Percentiles rank a stretch among this genome's conserved stretches.
Evolutionary conservation across 2,113 vertebrate genomes (phyloP).

Genomic region (Piprites chloris): DNA sequence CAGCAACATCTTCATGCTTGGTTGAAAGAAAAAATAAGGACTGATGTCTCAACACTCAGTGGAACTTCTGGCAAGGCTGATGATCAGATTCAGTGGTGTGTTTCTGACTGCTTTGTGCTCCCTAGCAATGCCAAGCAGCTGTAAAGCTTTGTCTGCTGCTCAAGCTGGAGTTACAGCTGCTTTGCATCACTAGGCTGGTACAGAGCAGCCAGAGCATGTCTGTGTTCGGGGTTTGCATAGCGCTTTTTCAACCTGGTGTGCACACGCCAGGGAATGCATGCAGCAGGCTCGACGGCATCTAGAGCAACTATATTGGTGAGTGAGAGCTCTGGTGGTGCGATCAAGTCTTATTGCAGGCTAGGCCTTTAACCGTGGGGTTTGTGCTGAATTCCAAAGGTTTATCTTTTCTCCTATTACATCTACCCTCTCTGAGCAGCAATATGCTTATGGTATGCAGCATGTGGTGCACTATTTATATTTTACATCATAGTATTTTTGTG

Average conservation of each 20-base stretch:
- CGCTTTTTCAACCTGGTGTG: background rate
- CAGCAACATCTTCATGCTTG: constrained; percentile 20
- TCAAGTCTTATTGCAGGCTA: background rate
- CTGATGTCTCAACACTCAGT: background rate
- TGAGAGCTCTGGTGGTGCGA: background rate
- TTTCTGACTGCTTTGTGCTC: background rate
- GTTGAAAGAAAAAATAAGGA: constrained; percentile 9
- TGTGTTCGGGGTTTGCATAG: accelerated
- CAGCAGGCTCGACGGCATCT: accelerated
- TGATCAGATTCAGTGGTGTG: background rate
- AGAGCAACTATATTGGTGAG: background rate
- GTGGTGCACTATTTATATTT: background rate
- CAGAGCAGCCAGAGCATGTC: background rate
- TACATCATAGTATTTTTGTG: background rate
- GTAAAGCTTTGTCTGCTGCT: background rate
- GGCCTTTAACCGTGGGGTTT: background rate
- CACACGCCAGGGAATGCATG: accelerated
- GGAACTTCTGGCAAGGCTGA: constrained; percentile 18
- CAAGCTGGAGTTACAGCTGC: background rate
- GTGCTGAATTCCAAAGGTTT: background rate
- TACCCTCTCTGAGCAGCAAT: background rate
- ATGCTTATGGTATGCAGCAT: background rate
- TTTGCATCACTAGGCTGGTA: background rate
- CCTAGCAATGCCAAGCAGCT: constrained; percentile 16
- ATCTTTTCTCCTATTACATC: background rate